Conservation (phyloP, 64 coral and sea anemone genomes). For the Actinia tenebrosa region DNA sequence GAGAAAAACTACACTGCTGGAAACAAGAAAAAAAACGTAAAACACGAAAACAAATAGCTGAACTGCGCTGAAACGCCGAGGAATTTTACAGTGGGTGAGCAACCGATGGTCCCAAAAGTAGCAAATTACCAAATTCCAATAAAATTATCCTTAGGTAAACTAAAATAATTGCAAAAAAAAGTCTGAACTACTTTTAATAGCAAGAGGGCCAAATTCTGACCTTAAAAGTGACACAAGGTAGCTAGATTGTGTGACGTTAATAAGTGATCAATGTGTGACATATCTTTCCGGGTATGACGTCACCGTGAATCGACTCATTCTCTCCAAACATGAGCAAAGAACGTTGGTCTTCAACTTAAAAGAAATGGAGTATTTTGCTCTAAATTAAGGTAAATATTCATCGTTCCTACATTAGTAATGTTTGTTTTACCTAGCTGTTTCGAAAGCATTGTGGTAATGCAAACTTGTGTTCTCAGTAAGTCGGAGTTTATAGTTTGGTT, state of each 20-base stretch:
- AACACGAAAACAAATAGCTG: too few relatives aligned
- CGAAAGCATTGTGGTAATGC: neutral
- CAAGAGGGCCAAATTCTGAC: neutral
- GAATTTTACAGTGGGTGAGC: too few relatives aligned
- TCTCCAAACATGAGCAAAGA: neutral
- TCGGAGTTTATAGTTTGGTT: neutral
- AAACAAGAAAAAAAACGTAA: too few relatives aligned
- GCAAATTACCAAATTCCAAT: neutral
- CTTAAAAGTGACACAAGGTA: neutral
- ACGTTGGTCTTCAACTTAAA: neutral
- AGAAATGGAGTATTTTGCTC: neutral
- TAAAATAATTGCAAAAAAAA: neutral
- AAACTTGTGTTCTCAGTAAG: neutral
- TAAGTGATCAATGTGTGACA: slow-evolving; percentile 3
- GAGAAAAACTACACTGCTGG: too few relatives aligned
- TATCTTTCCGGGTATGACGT: slow-evolving; percentile 11
- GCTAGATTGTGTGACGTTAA: neutral
- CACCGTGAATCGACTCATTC: neutral
- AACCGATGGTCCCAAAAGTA: too few relatives aligned
- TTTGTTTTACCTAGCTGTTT: neutral
- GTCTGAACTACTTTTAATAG: neutral
- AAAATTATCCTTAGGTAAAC: neutral
- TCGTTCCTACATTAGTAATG: neutral
- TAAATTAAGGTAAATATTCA: neutral
- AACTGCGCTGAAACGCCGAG: too few relatives aligned